Base-by-base conservation (phyloP, 92 coral and sea anemone species). In the Nematostella vectensis region DNA sequence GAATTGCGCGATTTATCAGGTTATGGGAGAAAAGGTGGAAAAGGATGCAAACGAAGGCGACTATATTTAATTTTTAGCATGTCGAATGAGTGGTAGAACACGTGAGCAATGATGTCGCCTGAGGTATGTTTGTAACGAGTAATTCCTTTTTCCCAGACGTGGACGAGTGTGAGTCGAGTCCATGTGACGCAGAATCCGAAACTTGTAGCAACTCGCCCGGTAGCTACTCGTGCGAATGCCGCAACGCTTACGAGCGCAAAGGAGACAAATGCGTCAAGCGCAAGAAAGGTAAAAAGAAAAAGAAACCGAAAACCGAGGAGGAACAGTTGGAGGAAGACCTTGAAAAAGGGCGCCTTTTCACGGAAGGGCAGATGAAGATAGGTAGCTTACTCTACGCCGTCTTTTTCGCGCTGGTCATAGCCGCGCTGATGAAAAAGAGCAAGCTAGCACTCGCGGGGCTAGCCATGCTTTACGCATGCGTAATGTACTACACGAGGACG, bases 371-470 rank as follows among this genome's bases (percentile, higher is more conserved):
- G 22, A 45, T 85, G 65, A 89, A 77, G 62, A 37, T 89, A 27
- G 97, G 97, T 2, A 77, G 91, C 21, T 48, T 89, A 48, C 59
- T 89, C 27, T 87, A 85, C 30, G 97, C 97, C 0, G 40, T 81
- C 4, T 89, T 89, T 70, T 89, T 89, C 31, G 89, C 69, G 12
- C 60, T 81, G 30, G 72, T 85, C 20, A 29, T 89, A 59, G 68
- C 73, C 31, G 95, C 95, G 26, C 52, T 80, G 24, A 68, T 59
- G 71, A 78, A 65, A 58, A 67, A 82, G n/a, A 85, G 75, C 53
- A 59, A 68, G 29, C 16, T 70, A 18, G 83, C 80, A 23, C 60
- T 85, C 1, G 63, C 62, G 11, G 64, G 47, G 4, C 38, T 89
- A 12, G 63, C 79, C 2, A 50, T 85, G 23, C 37, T 58, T 23